Evolutionary conservation across 2,113 vertebrate species (phyloP).

Genomic region (Reinhardtius hippoglossoides): DNA sequence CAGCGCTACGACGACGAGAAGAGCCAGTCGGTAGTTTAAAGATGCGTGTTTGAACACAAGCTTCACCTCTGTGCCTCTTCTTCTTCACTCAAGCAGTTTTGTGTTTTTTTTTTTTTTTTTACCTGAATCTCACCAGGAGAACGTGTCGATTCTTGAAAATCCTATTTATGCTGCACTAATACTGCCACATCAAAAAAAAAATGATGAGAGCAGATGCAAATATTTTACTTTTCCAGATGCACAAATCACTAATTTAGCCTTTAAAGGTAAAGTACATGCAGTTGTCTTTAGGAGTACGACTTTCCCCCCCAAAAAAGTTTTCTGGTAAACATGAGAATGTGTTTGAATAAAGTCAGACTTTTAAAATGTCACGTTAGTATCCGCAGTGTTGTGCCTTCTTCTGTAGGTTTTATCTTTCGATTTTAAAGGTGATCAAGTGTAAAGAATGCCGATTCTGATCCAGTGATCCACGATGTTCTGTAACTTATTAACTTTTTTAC

Average conservation of each 20-base stretch:
- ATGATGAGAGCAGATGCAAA: neutral
- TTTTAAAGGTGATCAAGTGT: neutral
- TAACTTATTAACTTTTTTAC: neutral
- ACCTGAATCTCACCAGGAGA: neutral
- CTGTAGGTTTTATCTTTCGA: too few relatives aligned
- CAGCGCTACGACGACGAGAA: slow-evolving; percentile 91
- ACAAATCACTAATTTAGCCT: too few relatives aligned
- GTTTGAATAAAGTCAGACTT: neutral
- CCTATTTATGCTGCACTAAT: slow-evolving; percentile 1
- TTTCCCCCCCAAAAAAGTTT: neutral
- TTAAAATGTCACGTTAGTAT: too few relatives aligned
- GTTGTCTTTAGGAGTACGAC: too few relatives aligned
- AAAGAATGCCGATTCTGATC: neutral
- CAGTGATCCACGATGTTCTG: neutral
- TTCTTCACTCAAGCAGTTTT: neutral
- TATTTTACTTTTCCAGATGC: neutral
- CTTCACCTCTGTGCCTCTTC: neutral
- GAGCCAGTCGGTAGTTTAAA: slow-evolving; percentile 88
- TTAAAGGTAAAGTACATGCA: too few relatives aligned
- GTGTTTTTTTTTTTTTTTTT: neutral
- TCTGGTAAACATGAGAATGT: neutral
- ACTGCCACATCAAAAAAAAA: neutral
- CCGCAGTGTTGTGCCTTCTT: too few relatives aligned
- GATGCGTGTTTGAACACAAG: neutral
- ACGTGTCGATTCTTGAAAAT: neutral